phyloP scores from a whole-genome alignment of 1,140 invertebrate genomes.

The Plectus sambesii region DNA sequence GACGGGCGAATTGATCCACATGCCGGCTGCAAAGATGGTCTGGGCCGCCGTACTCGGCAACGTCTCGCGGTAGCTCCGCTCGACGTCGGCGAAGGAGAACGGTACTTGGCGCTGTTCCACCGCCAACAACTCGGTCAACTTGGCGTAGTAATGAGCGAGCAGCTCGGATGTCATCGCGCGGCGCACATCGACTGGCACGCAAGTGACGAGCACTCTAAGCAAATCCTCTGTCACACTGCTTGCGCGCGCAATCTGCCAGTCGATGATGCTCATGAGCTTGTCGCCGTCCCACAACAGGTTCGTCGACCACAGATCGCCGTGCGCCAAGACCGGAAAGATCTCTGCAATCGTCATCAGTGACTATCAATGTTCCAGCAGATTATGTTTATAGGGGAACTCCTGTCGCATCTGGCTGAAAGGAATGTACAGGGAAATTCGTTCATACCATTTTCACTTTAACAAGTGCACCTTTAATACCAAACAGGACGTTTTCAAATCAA shows the following conservation, averaged over 20 bases:
- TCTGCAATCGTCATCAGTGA: background rate
- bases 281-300: slow-evolving; percentile 7
- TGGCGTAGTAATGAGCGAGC: background rate
- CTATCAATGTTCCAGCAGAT: too few relatives aligned
- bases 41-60: too few relatives aligned
- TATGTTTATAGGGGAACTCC: too few relatives aligned
- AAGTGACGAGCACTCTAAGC: background rate
- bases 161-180: background rate
- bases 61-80: too few relatives aligned
- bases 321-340: background rate
- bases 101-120: background rate
- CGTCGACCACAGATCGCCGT: slow-evolving; percentile 6
- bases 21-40: too few relatives aligned
- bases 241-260: slow-evolving; percentile 7
- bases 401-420: too few relatives aligned
- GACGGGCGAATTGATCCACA: too few relatives aligned
- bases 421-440: too few relatives aligned
- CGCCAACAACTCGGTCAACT: background rate
- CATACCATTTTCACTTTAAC: too few relatives aligned
- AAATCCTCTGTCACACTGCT: slow-evolving; percentile 1
- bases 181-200: slow-evolving; percentile 1
- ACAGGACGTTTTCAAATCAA: too few relatives aligned
- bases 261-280: slow-evolving; percentile 2
- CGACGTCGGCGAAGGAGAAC: background rate
- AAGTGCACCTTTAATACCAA: too few relatives aligned